Base-by-base conservation (phyloP, 2,113 vertebrate genomes). In the Terrapene triunguis region DNA sequence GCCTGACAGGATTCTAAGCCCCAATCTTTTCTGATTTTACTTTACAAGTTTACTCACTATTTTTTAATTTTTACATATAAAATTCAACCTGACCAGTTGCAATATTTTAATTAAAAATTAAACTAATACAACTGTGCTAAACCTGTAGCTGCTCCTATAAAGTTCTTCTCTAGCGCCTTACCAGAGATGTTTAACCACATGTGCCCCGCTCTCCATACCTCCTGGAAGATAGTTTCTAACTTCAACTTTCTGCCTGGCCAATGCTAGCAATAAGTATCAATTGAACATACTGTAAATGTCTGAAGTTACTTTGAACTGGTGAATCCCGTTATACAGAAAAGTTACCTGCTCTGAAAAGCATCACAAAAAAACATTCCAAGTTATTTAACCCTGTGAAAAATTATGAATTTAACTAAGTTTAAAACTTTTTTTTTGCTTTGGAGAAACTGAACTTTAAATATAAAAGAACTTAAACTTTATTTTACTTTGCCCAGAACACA, bases 401-500 rank as follows among this genome's bases (percentile, higher is more conserved):
- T 82, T 38, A 69, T n/a, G 95, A n/a, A 95, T 97, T 97, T 96
- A 96, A 96, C 87, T 97, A 96, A 95, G 82, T 88, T 69, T 92
- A 96, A 96, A 97, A 87, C 72, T 89, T 95, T 69, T 96, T 16
- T 94, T 89, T 94, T 93, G 94, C 93, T 96, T 97, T 95, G 89
- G 91, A 94, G 91, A 97, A 97, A 97, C 76, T 96, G 89, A 85
- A 96, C 96, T 96, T 96, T 96, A 92, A 94, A 96, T 94, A 97
- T 94, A 97, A 95, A 96, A 95, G 97, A 97, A 95, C 19, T 57
- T 97, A 89, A 96, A 93, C 90, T 95, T 96, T 95, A 91, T 96
- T 98, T 97, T 96, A 90, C 90, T 97, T 96, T 94, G 76, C 94
- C 78, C 90, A 96, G 92, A 98, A 93, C 95, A 95, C 96, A 97